Evolutionary conservation across 2,797 vertebrate species (phyloP), one percentile per base, ranked within the genome.

Genomic region (Vireo griseus): DNA sequence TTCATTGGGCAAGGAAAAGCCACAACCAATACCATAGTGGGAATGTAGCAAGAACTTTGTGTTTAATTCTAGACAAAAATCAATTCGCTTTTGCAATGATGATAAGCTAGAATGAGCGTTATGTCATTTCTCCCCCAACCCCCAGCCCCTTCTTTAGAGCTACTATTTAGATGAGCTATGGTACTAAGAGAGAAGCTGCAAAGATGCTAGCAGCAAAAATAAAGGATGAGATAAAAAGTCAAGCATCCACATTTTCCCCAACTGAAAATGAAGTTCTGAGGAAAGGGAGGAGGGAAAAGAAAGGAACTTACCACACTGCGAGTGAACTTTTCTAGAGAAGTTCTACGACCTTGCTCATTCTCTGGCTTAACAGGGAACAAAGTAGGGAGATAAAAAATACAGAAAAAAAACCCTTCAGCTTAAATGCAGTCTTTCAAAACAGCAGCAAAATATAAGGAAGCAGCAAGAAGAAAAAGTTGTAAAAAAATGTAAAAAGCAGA

Each of bases 321-420:
- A 96, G 99, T 99, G 98, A 99, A 99, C 98, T 99, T 99, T 99
- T 99, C 99, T 99, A 99, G 97, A 98, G 99, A 99, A 97, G 99
- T 99, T 98, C 99, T 99, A 97, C 99, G 99, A 97, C 98, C 99
- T 98, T 99, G 99, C 96, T 99, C 99, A 98, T 98, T 99, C 98
- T 99, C 99, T 98, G 98, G 98, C 99, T 99, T 99, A 95, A 98
- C 73, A 94, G 92, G 83, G 92, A 95, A 97, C 96, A 81, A 96
- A 94, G 92, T 82, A 94, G 81, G 96, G 95, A 96, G 92, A 97
- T 97, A 98, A 97, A 39, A 97, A 97, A 97, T 97, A 98, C 95
- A 98, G 96, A 94, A 96, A 97, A 97, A 97, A 95, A 94, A 57
- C 62, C 92, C 97, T 98, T 98, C 97, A 98, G 97, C 97, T 97